Conservation (phyloP, 2,113 vertebrate species). For the Chroicocephalus ridibundus region DNA sequence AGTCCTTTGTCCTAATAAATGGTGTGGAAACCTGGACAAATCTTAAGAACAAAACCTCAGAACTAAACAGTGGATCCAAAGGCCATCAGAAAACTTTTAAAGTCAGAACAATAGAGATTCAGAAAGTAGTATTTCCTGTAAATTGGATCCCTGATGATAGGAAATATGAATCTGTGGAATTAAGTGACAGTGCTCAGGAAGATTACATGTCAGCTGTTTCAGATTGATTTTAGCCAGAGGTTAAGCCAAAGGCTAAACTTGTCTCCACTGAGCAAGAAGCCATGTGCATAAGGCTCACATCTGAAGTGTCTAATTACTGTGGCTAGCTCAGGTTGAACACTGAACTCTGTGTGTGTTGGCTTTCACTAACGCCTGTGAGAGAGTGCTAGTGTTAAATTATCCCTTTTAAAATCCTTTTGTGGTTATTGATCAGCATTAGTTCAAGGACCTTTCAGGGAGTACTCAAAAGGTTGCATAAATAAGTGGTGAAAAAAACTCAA, state of each 20-base stretch:
- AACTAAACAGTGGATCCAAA: neutral
- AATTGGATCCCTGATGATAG: neutral
- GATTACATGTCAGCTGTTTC: neutral
- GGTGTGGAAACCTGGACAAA: neutral
- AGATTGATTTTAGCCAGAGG: neutral
- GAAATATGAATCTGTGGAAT: neutral
- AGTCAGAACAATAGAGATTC: neutral
- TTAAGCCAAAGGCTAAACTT: slow-evolving; percentile 9
- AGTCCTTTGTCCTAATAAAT: neutral
- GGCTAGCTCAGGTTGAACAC: neutral
- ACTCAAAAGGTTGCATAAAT: neutral
- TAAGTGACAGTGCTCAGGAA: neutral
- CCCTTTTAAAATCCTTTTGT: neutral
- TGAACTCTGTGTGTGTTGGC: neutral
- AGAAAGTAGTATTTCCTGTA: neutral
- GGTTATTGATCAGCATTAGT: neutral
- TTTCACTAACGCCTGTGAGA: neutral
- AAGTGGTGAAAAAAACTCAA: neutral
- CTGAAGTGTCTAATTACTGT: neutral
- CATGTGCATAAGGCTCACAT: neutral
- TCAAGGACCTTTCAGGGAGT: neutral
- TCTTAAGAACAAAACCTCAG: neutral
- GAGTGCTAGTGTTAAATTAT: neutral
- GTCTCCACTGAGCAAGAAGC: neutral
- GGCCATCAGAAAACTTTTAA: neutral